Evolutionary conservation across 2,888 invertebrate genomes (phyloP).

Genomic region (Netelia virgata): DNA sequence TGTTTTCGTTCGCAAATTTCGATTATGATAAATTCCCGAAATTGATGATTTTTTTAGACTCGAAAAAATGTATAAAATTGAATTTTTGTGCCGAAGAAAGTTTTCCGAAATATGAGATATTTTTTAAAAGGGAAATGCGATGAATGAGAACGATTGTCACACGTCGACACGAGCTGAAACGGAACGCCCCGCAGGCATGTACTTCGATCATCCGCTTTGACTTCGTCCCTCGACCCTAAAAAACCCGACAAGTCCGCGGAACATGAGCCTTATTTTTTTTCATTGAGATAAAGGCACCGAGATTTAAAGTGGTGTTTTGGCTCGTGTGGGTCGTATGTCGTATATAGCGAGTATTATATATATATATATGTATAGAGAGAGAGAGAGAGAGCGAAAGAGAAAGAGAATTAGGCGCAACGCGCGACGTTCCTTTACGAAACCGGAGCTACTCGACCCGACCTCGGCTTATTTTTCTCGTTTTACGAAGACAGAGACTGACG

Average conservation of each 20-base stretch:
- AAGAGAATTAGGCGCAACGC: background rate
- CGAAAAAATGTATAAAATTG: too few relatives aligned
- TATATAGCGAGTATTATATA: constrained; percentile 1
- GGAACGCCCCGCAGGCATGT: background rate
- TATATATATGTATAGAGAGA: background rate
- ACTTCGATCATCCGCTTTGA: constrained; percentile 6
- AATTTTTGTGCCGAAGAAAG: too few relatives aligned
- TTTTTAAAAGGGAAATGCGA: too few relatives aligned
- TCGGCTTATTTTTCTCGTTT: constrained; percentile 46
- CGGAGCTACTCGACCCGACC: background rate
- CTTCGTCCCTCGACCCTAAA: background rate
- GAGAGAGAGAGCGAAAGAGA: too few relatives aligned
- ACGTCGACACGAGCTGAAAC: background rate
- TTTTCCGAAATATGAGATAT: too few relatives aligned
- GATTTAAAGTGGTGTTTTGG: constrained; percentile 48
- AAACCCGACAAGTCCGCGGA: constrained; percentile 25
- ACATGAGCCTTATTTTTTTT: constrained; percentile 45
- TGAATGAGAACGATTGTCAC: background rate
- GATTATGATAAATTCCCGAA: background rate
- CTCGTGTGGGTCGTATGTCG: constrained; percentile 6
- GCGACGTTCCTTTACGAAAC: background rate
- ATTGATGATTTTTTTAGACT: too few relatives aligned
- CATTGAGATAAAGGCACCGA: constrained; percentile 36
- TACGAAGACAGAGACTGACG: constrained; percentile 7
- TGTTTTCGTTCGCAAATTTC: background rate